phyloP scores from a whole-genome alignment of 2,888 invertebrate genomes.

The Conops quadrifasciatus region DNA sequence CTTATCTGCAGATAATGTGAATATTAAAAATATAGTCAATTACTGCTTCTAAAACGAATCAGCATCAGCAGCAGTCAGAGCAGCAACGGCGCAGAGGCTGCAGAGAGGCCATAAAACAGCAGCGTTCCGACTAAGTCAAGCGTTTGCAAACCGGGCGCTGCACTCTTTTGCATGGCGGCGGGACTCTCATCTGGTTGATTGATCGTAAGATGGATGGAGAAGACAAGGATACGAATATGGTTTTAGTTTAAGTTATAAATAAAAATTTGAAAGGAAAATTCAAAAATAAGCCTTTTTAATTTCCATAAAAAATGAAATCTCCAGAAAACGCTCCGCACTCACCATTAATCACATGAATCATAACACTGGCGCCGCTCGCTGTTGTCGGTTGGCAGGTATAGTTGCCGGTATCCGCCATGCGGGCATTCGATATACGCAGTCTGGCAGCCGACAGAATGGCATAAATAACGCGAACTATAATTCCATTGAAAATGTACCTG shows the following conservation, averaged over 20 bases:
- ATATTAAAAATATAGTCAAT: conserved; percentile 22
- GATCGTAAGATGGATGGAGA: neutral
- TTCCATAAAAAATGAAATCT: conserved; percentile 1
- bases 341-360: conserved; percentile 91
- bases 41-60: conserved; percentile 15
- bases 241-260: no score
- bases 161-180: conserved; percentile 87
- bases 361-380: conserved; percentile 83
- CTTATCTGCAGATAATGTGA: conserved; percentile 30
- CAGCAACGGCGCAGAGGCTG: conserved; percentile 22
- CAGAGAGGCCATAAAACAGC: neutral
- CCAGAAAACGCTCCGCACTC: conserved; percentile 54
- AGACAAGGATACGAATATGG: no score
- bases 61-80: conserved; percentile 21
- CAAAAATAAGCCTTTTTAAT: no score
- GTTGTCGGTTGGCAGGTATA: conserved; percentile 89
- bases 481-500: conserved; percentile 12
- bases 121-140: no score
- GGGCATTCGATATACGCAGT: conserved; percentile 77
- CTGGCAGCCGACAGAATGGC: conserved; percentile 54
- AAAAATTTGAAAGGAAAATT: conserved; percentile 29
- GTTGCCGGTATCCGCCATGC: conserved; percentile 83
- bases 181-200: conserved; percentile 78
- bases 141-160: conserved; percentile 59
- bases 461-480: conserved; percentile 13